Conservation (phyloP, 2,113 vertebrate species). For the Chroicocephalus ridibundus region DNA sequence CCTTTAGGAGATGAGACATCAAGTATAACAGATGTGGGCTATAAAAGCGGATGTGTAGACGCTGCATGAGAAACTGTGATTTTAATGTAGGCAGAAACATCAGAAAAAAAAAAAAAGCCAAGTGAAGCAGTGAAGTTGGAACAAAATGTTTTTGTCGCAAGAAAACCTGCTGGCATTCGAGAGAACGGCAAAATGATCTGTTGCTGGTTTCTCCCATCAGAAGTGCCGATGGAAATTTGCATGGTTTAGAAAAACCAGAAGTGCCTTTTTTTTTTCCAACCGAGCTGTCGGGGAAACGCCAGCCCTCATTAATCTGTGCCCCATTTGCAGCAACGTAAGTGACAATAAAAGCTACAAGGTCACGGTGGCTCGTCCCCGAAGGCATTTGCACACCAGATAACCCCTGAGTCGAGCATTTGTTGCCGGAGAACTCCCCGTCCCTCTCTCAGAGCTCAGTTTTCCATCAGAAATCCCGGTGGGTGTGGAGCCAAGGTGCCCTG, state of each 20-base stretch:
- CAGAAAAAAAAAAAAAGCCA: background rate
- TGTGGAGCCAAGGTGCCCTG: fast-evolving
- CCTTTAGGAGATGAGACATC: background rate
- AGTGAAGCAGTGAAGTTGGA: background rate
- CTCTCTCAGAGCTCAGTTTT: background rate
- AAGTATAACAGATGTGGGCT: background rate
- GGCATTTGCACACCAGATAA: background rate
- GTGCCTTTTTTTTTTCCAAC: background rate
- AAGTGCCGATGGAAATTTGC: background rate
- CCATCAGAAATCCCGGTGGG: background rate
- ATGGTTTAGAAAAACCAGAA: background rate
- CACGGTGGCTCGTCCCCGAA: background rate
- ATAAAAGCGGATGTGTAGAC: background rate
- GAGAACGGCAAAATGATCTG: background rate
- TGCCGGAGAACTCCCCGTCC: background rate
- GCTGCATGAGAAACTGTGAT: background rate
- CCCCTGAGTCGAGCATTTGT: fast-evolving
- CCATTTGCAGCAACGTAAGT: background rate
- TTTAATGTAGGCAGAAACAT: background rate
- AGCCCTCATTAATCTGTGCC: background rate
- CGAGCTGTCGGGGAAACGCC: background rate
- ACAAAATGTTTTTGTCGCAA: background rate
- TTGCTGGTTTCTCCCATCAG: background rate
- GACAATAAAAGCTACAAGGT: background rate
- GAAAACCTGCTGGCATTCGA: background rate